phyloP scores from a whole-genome alignment of 2,888 invertebrate genomes.

The Brachyptera risi region DNA sequence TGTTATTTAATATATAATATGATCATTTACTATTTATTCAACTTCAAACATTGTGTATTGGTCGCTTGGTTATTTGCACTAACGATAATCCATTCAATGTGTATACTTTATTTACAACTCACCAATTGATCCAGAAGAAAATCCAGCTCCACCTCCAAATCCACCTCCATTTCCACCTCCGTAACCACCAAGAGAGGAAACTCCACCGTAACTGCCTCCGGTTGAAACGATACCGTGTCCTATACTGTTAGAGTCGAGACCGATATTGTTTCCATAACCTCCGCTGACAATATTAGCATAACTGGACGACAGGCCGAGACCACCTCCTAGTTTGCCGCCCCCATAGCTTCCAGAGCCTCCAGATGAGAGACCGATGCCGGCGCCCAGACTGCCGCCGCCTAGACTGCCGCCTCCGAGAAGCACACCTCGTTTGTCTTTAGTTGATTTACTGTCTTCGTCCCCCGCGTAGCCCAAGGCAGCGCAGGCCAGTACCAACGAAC shows the following conservation, averaged over 20 bases:
- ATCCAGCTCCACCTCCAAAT: slow-evolving; percentile 5
- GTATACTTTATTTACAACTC: too few species aligned
- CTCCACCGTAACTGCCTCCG: too few species aligned
- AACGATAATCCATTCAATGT: too few species aligned
- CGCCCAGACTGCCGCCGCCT: background rate
- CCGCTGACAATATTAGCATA: background rate
- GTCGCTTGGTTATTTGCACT: too few species aligned
- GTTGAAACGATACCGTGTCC: too few species aligned
- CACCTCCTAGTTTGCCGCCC: background rate
- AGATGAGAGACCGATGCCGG: background rate
- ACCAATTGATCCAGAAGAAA: too few species aligned
- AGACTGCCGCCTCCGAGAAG: background rate
- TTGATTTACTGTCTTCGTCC: background rate
- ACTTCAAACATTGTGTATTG: too few species aligned
- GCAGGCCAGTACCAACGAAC: background rate
- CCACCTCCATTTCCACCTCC: slow-evolving; percentile 17
- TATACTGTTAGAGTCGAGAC: too few species aligned
- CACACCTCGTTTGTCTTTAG: background rate
- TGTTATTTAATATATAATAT: too few species aligned
- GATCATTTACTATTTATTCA: too few species aligned
- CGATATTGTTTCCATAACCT: background rate
- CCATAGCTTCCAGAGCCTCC: background rate
- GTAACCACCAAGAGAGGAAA: too few species aligned
- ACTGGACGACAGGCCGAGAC: background rate
- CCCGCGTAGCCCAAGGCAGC: background rate